These are phyloP conservation scores for Linepithema humile DNA, from an alignment of 1,140 invertebrate species.

Conservation along the genomic window DNA sequence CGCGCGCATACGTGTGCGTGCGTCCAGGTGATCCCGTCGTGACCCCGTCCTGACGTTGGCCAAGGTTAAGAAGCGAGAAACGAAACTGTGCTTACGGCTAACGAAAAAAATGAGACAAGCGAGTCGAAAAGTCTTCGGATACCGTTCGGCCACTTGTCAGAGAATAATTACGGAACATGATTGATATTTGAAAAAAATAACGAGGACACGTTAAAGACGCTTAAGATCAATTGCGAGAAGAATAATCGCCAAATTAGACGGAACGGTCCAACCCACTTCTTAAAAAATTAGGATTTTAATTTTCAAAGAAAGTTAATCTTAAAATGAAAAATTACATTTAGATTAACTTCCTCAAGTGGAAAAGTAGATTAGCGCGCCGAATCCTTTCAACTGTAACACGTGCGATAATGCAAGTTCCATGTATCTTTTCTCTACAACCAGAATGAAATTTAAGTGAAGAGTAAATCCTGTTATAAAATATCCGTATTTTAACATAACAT, in stretches of 20 bases:
- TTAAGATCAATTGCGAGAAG: not conserved
- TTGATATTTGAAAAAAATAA: constrained; percentile 18
- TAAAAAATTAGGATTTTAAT: not conserved
- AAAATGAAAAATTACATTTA: not conserved
- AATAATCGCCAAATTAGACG: not conserved
- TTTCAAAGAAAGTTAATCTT: too few relatives aligned
- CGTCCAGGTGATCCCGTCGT: constrained; percentile 57
- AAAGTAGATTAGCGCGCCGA: not conserved
- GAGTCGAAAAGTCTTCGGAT: not conserved
- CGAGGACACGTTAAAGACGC: not conserved
- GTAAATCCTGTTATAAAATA: not conserved
- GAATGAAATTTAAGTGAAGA: not conserved
- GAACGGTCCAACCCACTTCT: not conserved
- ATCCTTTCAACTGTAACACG: not conserved
- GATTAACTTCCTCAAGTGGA: not conserved
- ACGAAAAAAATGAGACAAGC: not conserved
- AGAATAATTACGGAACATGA: constrained; percentile 27
- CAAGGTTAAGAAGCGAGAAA: constrained; percentile 69
- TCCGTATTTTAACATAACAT: too few relatives aligned
- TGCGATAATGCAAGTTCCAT: not conserved
- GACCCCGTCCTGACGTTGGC: constrained; percentile 60
- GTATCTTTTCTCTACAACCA: not conserved
- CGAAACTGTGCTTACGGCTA: not conserved
- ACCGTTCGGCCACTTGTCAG: constrained; percentile 16
- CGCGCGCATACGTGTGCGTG: constrained; percentile 27